Base-by-base conservation (phyloP, 2,888 invertebrate genomes). In the Drosophila aldrichi region DNA sequence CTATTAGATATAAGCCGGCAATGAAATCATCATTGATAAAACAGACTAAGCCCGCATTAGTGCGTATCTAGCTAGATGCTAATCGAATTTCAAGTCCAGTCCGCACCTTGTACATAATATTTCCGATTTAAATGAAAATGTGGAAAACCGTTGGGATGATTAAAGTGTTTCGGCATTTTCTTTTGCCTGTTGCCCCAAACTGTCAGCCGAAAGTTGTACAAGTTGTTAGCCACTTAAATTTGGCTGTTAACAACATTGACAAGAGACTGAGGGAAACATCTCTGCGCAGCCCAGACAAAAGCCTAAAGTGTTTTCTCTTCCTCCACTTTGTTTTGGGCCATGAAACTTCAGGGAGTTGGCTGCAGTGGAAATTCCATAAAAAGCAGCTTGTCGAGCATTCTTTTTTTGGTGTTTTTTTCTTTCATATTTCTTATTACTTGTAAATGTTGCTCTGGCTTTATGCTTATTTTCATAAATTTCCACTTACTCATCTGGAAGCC, bases 211-310 rank as follows among this genome's bases (percentile, higher is more conserved):
- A 88, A 58, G 78, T 88, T 76, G 48, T 18, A 69, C 79, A 84
- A 89, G 89, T 84, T 89, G 89, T 74, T 89, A 77, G 70, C 86
- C 89, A 89, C 89, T 89, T 89, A 79, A 81, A 88, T 88, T 75
- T 67, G 70, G 76, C 70, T 83, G 88, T 85, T 85, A 88, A 88
- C 88, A 85, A 70, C 84, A 79, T 80, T 79, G 75, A 70, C 65
- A 65, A 44, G 56, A 54, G 20, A 46, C 29, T 20, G 38, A 59
- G 38, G 56, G 20, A 62, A 57, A 52, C 64, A 74, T 74, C 79
- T 61, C 56, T 60, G 46, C 74, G 58, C 63, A 64, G 66, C 51
- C 18, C 48, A 40, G 55, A 56, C 56, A 43, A 57, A 62, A 46
- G 57, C 68, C 73, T 51, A 40, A 78, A 74, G 58, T 69, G 58